Percentiles rank a stretch among this genome's conserved stretches.
These are phyloP conservation scores for Pavo muticus DNA, from an alignment of 2,113 vertebrate species.

Conservation along the genomic window DNA sequence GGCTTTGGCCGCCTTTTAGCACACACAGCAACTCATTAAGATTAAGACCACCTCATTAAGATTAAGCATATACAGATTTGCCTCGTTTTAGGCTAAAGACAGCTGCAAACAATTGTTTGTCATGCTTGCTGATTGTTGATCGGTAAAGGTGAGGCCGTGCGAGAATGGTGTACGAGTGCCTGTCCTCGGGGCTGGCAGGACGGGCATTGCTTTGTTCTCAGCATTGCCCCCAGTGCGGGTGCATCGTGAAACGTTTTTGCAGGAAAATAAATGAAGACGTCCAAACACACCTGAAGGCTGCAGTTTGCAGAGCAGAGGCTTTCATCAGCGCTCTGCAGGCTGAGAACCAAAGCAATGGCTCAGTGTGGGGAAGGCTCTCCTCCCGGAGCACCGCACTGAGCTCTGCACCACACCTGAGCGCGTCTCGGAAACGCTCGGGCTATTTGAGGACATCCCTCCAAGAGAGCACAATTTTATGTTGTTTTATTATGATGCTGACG, in stretches of 20 bases:
- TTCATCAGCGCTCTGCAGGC: neutral
- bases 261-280: neutral
- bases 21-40: conserved; percentile 50
- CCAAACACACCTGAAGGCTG: neutral
- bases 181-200: neutral
- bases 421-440: neutral
- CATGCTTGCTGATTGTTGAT: conserved; percentile 42
- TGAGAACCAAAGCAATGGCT: neutral
- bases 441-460: neutral
- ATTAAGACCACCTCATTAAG: conserved; percentile 51
- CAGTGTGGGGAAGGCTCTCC: neutral
- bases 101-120: conserved; percentile 77
- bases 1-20: conserved; percentile 65
- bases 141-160: neutral
- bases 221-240: neutral
- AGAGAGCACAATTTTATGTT: neutral
- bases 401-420: no score
- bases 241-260: neutral
- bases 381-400: neutral
- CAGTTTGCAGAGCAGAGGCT: neutral
- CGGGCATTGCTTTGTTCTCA: neutral
- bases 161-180: neutral
- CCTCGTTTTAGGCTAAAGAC: conserved; percentile 75
- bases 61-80: conserved; percentile 74
- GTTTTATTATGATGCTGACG: neutral